Conservation (phyloP, 2,888 invertebrate species). For the Cephus nigrinus region DNA sequence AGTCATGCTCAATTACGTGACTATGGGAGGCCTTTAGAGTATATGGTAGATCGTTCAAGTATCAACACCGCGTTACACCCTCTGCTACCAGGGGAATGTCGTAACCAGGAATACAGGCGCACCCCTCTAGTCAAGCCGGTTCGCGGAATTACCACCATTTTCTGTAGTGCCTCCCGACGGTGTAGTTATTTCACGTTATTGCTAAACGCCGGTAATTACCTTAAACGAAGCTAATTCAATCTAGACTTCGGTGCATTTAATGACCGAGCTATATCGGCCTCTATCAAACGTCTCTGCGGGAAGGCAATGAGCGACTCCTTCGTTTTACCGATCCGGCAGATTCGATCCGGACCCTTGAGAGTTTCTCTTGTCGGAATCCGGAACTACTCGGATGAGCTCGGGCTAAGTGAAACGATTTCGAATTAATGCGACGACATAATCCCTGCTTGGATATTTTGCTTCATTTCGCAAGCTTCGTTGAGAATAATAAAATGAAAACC, state of each 20-base stretch:
- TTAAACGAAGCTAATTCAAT: conserved; percentile 27
- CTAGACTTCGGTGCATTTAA: conserved; percentile 12
- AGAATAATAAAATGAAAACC: background rate
- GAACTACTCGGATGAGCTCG: background rate
- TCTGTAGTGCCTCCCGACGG: conserved; percentile 7
- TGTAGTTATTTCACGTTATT: conserved; percentile 24
- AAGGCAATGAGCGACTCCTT: background rate
- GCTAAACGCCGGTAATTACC: conserved; percentile 26
- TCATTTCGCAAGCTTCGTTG: background rate
- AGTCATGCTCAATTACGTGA: background rate
- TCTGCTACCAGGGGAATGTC: background rate
- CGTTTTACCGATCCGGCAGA: background rate
- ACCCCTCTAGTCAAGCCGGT: background rate
- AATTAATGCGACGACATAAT: background rate
- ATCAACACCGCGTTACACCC: background rate
- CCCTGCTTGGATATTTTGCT: background rate
- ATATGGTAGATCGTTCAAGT: background rate
- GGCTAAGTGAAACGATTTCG: background rate
- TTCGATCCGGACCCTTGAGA: background rate
- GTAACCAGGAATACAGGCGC: background rate
- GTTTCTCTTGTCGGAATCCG: background rate
- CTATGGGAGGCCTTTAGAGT: background rate
- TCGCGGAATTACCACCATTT: conserved; percentile 6
- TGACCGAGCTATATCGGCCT: background rate
- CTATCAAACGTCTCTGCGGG: background rate